These are phyloP conservation scores for Caenorhabditis becei DNA, from an alignment of 2,888 invertebrate genomes.

Conservation along the genomic window DNA sequence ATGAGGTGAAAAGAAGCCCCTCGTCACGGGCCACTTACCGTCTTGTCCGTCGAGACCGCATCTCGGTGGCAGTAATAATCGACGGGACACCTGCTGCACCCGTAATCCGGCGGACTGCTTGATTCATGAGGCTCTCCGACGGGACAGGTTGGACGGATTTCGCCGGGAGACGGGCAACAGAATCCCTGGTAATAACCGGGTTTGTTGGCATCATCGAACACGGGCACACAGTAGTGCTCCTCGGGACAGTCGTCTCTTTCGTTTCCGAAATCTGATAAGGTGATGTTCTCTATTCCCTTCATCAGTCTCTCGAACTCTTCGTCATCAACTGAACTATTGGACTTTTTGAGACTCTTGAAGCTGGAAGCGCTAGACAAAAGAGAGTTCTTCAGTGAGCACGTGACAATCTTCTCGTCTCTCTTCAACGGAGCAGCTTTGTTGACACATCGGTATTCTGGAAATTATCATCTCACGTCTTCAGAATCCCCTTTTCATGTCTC, in stretches of 20 bases:
- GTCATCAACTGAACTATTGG: constrained; percentile 31
- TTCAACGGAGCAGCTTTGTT: constrained; percentile 71
- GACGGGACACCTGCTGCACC: constrained; percentile 73
- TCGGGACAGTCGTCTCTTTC: constrained; percentile 69
- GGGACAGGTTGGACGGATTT: constrained; percentile 76
- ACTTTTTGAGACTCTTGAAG: constrained; percentile 54
- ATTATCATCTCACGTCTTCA: neutral
- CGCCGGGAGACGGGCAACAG: constrained; percentile 78
- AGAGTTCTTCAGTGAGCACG: constrained; percentile 62
- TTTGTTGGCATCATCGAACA: constrained; percentile 75
- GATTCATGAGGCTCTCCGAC: constrained; percentile 77
- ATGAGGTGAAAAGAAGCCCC: neutral
- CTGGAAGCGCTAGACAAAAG: constrained; percentile 25
- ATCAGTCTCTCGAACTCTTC: constrained; percentile 44
- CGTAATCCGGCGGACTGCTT: constrained; percentile 73
- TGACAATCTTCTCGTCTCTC: constrained; percentile 68
- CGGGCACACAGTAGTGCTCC: constrained; percentile 77
- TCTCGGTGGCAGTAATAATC: constrained; percentile 79
- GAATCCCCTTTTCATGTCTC: no score
- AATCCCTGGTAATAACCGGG: constrained; percentile 76
- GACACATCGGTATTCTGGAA: constrained; percentile 75
- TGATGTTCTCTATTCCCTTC: constrained; percentile 38
- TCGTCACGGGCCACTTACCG: constrained; percentile 52
- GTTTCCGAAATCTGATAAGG: constrained; percentile 26
- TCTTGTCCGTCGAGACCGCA: constrained; percentile 73